Evolutionary conservation across 2,888 invertebrate genomes (phyloP).

Genomic region (Phymatocera aterrima): DNA sequence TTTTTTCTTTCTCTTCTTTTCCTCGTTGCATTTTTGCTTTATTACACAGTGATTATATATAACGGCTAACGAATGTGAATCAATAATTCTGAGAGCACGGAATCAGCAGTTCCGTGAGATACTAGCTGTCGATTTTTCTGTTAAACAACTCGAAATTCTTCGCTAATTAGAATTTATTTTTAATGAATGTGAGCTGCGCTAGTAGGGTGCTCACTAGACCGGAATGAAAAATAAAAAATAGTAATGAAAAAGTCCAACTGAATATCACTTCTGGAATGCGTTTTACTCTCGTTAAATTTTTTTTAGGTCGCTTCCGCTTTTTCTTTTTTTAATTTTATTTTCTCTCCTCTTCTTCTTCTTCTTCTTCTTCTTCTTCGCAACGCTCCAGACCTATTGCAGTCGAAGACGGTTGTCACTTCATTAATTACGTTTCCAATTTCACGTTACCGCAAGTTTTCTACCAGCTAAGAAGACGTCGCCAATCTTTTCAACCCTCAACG

Average conservation of each 20-base stretch:
- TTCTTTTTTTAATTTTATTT: conserved; percentile 44
- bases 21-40: background rate
- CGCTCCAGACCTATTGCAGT: conserved; percentile 22
- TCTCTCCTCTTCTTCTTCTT: too few relatives aligned
- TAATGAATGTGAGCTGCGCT: background rate
- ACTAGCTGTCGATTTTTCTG: background rate
- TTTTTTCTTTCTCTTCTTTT: background rate
- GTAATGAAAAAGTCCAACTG: background rate
- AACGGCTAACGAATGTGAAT: conserved; percentile 8
- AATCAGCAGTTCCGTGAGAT: background rate
- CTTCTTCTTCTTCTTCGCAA: conserved; percentile 1
- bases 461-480: conserved; percentile 30
- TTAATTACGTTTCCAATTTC: conserved; percentile 44
- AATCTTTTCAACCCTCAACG: conserved; percentile 10
- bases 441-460: conserved; percentile 38
- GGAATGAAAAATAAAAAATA: conserved; percentile 1
- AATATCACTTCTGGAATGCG: conserved; percentile 36
- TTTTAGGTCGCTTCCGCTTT: too few relatives aligned
- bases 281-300: conserved; percentile 25
- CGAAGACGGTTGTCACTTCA: conserved; percentile 42
- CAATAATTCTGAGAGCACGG: background rate
- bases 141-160: conserved; percentile 17
- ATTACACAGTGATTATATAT: background rate
- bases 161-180: conserved; percentile 31
- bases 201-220: background rate